Percentiles rank a stretch among this genome's conserved stretches.
These are phyloP conservation scores for Anthopleura sola DNA, from an alignment of 64 coral and sea anemone genomes.

Conservation along the genomic window DNA sequence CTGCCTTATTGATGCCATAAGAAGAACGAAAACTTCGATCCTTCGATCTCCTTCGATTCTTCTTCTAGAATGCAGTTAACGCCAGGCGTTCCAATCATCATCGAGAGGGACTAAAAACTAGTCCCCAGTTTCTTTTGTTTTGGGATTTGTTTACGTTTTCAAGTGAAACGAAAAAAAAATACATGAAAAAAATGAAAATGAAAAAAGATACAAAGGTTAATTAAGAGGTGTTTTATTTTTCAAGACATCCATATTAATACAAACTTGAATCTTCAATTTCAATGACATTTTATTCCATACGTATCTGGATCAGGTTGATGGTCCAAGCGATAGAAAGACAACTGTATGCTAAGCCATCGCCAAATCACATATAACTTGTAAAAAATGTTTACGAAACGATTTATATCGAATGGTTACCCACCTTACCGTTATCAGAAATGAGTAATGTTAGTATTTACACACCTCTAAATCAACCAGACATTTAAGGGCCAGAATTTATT, in stretches of 20 bases:
- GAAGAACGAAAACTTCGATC: neutral
- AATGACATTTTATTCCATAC: no score
- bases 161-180: no score
- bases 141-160: no score
- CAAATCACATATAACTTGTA: neutral
- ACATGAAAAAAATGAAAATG: neutral
- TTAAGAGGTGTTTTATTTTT: neutral
- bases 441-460: neutral
- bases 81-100: neutral
- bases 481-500: neutral
- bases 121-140: neutral
- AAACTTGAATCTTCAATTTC: neutral
- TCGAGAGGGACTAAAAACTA: neutral
- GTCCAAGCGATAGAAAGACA: neutral
- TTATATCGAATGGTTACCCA: neutral
- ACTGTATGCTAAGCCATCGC: neutral
- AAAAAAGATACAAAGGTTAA: neutral
- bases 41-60: neutral
- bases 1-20: conserved; percentile 6
- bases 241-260: neutral
- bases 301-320: no score
- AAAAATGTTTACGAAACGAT: neutral
- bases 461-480: neutral
- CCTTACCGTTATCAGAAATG: neutral
- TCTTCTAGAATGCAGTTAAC: neutral